These are phyloP conservation scores for Harmothoe impar DNA, from an alignment of 2,888 invertebrate species.

Conservation along the genomic window DNA sequence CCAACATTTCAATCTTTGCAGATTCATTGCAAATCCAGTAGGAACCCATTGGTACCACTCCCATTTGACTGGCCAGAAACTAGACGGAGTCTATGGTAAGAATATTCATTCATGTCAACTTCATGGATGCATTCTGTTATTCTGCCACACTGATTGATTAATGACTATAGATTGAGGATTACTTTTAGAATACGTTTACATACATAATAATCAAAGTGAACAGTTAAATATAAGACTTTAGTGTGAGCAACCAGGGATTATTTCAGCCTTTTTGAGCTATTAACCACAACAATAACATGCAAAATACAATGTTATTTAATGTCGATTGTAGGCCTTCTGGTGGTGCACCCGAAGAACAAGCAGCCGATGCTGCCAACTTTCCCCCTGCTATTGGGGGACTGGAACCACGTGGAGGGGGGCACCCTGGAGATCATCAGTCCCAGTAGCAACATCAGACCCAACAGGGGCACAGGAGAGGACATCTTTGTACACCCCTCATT, in stretches of 20 bases:
- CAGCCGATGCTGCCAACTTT: background rate
- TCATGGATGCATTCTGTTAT: no score
- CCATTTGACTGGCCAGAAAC: constrained; percentile 43
- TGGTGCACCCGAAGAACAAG: background rate
- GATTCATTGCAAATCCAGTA: constrained; percentile 71
- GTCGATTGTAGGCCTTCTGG: constrained; percentile 6
- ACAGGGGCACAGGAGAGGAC: constrained; percentile 19
- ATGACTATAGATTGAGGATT: no score
- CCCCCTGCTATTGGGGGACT: constrained; percentile 43
- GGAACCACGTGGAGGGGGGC: constrained; percentile 41
- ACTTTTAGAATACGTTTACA: no score
- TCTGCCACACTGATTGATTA: no score
- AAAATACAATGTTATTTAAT: no score
- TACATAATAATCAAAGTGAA: no score
- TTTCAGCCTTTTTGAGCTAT: no score
- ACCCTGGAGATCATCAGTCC: constrained; percentile 13
- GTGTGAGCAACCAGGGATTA: no score
- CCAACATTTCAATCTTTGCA: constrained; percentile 8
- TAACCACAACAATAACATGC: no score
- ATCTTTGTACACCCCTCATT: constrained; percentile 1
- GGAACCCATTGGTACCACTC: constrained; percentile 71
- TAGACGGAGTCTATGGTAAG: constrained; percentile 50
- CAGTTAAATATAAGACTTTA: no score
- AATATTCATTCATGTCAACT: no score
- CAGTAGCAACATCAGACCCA: no score